Conservation (phyloP, 2,888 invertebrate genomes). For the Tetragnatha montana region DNA sequence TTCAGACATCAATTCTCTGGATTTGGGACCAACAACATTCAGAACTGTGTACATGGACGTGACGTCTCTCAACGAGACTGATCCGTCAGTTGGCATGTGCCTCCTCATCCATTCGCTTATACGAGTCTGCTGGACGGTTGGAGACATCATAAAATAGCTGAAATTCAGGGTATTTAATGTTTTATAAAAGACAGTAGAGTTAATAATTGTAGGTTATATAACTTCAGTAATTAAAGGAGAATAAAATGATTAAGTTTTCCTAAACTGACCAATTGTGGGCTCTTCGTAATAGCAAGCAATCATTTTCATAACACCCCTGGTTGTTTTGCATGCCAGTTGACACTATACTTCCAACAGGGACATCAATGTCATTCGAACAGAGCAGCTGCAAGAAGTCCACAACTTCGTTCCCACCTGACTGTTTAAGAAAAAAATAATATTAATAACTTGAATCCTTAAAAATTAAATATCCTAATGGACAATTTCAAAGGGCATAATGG, state of each 20-base stretch:
- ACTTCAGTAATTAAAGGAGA: not conserved
- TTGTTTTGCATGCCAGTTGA: conserved; percentile 98
- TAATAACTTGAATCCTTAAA: not conserved
- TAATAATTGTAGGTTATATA: not conserved
- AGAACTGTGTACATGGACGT: conserved; percentile 85
- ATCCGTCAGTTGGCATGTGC: conserved; percentile 81
- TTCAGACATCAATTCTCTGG: conserved; percentile 81
- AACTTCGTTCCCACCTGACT: conserved; percentile 91
- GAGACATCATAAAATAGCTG: conserved; percentile 86
- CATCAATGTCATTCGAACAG: conserved; percentile 97
- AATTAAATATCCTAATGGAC: too few relatives aligned
- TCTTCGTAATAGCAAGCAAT: conserved; percentile 93
- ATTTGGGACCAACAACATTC: conserved; percentile 84
- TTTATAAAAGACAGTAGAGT: not conserved
- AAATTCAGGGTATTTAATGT: not conserved
- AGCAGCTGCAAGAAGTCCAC: conserved; percentile 93
- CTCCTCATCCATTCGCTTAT: conserved; percentile 83
- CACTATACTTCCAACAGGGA: conserved; percentile 92
- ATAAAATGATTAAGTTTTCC: not conserved
- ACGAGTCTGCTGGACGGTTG: conserved; percentile 85
- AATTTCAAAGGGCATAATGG: not conserved
- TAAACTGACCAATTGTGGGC: conserved; percentile 86
- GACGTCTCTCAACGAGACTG: conserved; percentile 82
- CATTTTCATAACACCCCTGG: conserved; percentile 97
- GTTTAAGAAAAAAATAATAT: conserved; percentile 66